Conservation (phyloP, 1,140 invertebrate genomes). For the Choristoneura fumiferana region DNA sequence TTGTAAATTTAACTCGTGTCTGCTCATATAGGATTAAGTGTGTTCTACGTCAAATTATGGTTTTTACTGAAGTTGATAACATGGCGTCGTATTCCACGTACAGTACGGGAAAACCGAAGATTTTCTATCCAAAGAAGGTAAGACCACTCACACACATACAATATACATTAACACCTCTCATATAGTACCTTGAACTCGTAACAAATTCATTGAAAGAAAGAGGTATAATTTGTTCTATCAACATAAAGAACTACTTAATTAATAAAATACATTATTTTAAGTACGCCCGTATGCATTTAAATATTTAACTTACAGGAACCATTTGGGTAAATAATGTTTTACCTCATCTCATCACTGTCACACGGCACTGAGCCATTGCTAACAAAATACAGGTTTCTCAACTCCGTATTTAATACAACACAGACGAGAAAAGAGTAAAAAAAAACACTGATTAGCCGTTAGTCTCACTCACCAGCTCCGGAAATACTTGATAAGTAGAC, state of each 20-base stretch:
- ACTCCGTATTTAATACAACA: not conserved
- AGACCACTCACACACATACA: slow-evolving; percentile 28
- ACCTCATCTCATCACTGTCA: no score
- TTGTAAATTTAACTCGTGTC: slow-evolving; percentile 56
- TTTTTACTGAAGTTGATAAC: slow-evolving; percentile 73
- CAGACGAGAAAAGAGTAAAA: not conserved
- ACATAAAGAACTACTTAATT: no score
- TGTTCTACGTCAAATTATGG: slow-evolving; percentile 69
- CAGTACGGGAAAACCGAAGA: slow-evolving; percentile 72
- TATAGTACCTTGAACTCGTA: no score
- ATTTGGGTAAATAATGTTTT: no score
- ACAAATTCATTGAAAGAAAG: no score
- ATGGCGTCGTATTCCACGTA: slow-evolving; percentile 74
- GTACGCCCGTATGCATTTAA: no score
- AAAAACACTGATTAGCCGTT: slow-evolving; percentile 2
- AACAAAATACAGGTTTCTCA: slow-evolving; percentile 6
- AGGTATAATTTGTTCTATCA: no score
- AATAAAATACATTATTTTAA: no score
- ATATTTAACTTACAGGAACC: no score
- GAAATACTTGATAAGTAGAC: slow-evolving; percentile 2
- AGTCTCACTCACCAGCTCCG: slow-evolving; percentile 3
- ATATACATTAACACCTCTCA: not conserved
- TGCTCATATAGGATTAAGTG: slow-evolving; percentile 48
- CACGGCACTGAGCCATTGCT: not conserved
- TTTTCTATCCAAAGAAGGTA: slow-evolving; percentile 77